Conservation (phyloP, 2,888 invertebrate species). For the Labia minor region DNA sequence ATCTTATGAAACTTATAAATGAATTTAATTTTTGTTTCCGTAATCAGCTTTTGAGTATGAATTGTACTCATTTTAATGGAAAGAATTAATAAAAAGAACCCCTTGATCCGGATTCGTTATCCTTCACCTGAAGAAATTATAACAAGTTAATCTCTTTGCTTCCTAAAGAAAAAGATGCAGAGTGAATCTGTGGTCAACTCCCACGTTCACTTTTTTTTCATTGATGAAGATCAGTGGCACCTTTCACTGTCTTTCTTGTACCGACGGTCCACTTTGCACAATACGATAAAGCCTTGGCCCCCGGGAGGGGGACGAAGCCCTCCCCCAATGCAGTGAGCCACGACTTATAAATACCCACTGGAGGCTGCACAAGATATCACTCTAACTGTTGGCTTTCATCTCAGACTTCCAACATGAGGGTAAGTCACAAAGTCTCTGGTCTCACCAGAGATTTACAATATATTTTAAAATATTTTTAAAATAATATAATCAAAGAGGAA, state of each 20-base stretch:
- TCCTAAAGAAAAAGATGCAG: too few species aligned
- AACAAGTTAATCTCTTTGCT: too few species aligned
- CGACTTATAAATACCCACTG: not conserved
- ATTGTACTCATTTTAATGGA: too few species aligned
- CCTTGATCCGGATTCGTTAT: too few species aligned
- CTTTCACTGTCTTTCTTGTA: not conserved
- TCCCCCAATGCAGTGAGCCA: not conserved
- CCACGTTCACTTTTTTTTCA: not conserved
- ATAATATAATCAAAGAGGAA: too few species aligned
- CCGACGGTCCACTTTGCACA: slow-evolving; percentile 3
- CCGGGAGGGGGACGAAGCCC: not conserved
- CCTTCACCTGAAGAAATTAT: too few species aligned
- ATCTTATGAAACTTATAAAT: too few species aligned
- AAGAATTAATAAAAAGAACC: too few species aligned
- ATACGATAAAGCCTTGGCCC: not conserved
- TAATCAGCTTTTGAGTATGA: too few species aligned
- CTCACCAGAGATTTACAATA: too few species aligned
- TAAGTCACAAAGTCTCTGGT: not conserved
- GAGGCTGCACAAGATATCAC: not conserved
- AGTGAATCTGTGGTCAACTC: not conserved
- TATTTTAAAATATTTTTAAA: too few species aligned
- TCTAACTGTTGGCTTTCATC: not conserved
- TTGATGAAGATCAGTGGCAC: not conserved
- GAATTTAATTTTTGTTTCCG: too few species aligned
- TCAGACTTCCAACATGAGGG: not conserved